Evolutionary conservation across 92 coral and sea anemone species (phyloP).

Genomic region (Epizoanthus ramosus): DNA sequence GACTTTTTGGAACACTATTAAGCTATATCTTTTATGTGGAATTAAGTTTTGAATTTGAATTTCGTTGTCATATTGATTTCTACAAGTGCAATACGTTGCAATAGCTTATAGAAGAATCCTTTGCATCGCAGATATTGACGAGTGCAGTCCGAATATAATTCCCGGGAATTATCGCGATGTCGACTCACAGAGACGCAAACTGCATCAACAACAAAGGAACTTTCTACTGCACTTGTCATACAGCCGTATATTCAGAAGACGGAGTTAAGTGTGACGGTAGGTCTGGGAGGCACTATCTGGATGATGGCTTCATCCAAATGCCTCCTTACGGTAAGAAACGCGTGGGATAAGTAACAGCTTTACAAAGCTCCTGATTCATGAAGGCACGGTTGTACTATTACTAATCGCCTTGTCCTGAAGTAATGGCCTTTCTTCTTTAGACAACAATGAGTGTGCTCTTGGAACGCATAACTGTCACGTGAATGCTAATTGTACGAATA

Average conservation of each 20-base stretch:
- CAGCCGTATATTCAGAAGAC: constrained; percentile 35
- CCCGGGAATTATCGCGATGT: not conserved
- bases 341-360: not conserved
- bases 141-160: not conserved
- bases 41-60: no score
- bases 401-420: not conserved
- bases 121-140: not conserved
- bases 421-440: not conserved
- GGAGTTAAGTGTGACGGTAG: constrained; percentile 39
- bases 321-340: constrained; percentile 21
- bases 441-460: constrained; percentile 22
- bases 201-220: constrained; percentile 48
- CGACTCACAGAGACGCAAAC: constrained; percentile 37
- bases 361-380: constrained; percentile 20
- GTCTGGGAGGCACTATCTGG: not conserved
- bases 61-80: no score
- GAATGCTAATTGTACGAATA: constrained; percentile 44
- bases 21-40: no score
- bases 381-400: not conserved
- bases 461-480: constrained; percentile 18
- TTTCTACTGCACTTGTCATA: constrained; percentile 33
- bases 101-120: not conserved
- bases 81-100: no score
- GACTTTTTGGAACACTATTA: no score
- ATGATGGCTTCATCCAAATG: not conserved